A percentile compares a stretch with the other conserved stretches of the same genome.
Evolutionary conservation across 2,888 invertebrate species (phyloP).

Genomic region (Dynastes grantii): DNA sequence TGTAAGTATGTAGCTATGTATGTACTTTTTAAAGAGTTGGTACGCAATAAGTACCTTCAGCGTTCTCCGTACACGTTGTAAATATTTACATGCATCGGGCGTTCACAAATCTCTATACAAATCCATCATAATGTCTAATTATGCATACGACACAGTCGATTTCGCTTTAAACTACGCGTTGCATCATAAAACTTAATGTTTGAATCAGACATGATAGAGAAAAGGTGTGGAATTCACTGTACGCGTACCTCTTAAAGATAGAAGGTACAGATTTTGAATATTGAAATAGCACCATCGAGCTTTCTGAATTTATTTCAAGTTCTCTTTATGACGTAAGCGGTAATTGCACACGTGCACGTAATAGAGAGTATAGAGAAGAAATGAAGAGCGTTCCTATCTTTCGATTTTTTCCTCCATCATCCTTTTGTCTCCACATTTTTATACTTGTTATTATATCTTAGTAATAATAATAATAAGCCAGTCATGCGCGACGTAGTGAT

Average conservation of each 20-base stretch:
- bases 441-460: slow-evolving; percentile 2
- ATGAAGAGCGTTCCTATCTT: not conserved
- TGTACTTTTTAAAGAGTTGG: too few species aligned
- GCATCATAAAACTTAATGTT: slow-evolving; percentile 1
- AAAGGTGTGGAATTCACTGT: not conserved
- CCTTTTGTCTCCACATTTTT: slow-evolving; percentile 23
- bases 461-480: slow-evolving; percentile 28
- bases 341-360: slow-evolving; percentile 8
- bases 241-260: not conserved
- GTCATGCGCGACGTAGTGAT: slow-evolving; percentile 33
- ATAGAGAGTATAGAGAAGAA: not conserved
- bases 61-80: too few species aligned
- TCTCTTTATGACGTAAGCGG: not conserved
- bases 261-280: not conserved
- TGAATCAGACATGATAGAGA: not conserved
- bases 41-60: too few species aligned
- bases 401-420: not conserved
- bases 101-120: not conserved
- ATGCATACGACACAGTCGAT: slow-evolving; percentile 1
- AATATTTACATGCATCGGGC: not conserved
- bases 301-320: not conserved
- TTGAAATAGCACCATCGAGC: not conserved
- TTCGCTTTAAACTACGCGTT: not conserved
- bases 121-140: not conserved
- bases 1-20: too few species aligned